Base-by-base conservation (phyloP, 2,113 vertebrate species). In the Tachuris rubrigastra region DNA sequence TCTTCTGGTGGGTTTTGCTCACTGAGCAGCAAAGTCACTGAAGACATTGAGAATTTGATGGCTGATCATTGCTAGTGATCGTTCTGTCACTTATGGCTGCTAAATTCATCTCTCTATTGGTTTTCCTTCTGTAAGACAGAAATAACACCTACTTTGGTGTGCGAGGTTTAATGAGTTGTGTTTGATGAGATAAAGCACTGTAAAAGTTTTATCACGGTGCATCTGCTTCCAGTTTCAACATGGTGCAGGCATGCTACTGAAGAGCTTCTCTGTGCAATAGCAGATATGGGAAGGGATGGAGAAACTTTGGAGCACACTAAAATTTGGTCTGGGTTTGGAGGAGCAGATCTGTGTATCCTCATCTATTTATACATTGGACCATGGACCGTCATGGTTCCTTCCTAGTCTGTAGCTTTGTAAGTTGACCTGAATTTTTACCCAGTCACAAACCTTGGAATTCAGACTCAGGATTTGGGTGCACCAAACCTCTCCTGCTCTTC, bases 161-260 rank as follows among this genome's bases (percentile, higher is more conserved):
- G 37, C 1, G 8, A 71, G 53, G 62, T 60, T 96, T 97, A 81
- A 90, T 80, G 87, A 83, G 78, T 69, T 37, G 76, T 47, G 77
- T 78, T 95, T 93, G 89, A 85, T 77, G 83, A 85, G 84, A 89
- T 89, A 95, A 89, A 87, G 67, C 67, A 76, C 69, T 65, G 73
- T 92, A 66, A 75, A 92, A 89, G 60, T 95, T 95, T 92, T 87
- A 90, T 72, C 80, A 35, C 3, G 0, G 58, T 73, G 80, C 83
- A 75, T 96, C 93, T 92, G 79, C 79, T 90, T 72, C 90, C 50
- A 80, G 59, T 90, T 92, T 56, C 6, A 13, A 20, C 13, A 4
- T 4, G 28, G 46, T 62, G 69, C 28, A 14, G 79, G 42, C 65
- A 3, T 9, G 14, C 52, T 35, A 2, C 65, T 24, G 52, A 22